Evolutionary conservation across 64 coral and sea anemone genomes (phyloP).

Genomic region (Montipora cactus): DNA sequence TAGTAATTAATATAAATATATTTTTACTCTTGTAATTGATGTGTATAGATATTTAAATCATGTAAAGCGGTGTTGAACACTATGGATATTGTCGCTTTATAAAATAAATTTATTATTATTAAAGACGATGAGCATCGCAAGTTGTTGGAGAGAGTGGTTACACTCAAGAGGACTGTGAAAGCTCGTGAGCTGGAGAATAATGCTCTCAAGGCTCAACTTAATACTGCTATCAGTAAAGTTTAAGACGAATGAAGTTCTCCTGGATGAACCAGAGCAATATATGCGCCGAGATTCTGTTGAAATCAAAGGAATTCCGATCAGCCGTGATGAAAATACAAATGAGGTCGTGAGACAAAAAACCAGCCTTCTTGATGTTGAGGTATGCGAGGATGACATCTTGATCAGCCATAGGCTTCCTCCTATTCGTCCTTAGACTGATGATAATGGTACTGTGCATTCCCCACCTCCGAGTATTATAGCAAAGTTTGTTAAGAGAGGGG

Average conservation of each 20-base stretch:
- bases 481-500: constrained; percentile 28
- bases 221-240: neutral
- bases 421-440: neutral
- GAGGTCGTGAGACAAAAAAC: constrained; percentile 9
- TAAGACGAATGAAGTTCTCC: constrained; percentile 5
- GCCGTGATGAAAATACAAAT: constrained; percentile 12
- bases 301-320: constrained; percentile 31
- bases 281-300: constrained; percentile 24
- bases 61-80: too few species aligned
- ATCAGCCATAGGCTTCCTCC: constrained; percentile 28
- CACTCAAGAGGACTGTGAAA: constrained; percentile 6
- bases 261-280: constrained; percentile 30
- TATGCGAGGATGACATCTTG: constrained; percentile 4
- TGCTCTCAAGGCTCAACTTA: constrained; percentile 28
- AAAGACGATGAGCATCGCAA: too few species aligned
- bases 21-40: too few species aligned
- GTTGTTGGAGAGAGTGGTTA: neutral
- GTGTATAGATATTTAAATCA: too few species aligned
- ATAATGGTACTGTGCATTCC: constrained; percentile 3
- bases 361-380: neutral
- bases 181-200: constrained; percentile 22
- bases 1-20: too few species aligned
- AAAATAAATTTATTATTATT: too few species aligned
- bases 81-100: too few species aligned
- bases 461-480: constrained; percentile 24